Conservation (phyloP, 1,140 invertebrate genomes). For the Drosophila setifemur region DNA sequence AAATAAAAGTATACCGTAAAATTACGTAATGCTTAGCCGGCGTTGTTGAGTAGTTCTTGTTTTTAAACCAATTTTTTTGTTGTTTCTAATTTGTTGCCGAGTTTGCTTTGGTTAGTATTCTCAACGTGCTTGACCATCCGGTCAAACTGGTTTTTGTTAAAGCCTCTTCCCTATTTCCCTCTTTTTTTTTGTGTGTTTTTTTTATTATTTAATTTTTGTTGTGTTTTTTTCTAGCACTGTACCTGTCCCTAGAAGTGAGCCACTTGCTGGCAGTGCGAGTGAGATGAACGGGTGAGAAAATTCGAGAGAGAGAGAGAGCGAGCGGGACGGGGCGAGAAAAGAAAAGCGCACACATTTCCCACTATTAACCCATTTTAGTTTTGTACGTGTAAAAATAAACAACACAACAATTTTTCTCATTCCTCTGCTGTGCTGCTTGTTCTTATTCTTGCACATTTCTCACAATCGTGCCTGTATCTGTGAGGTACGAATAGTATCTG, state of each 20-base stretch:
- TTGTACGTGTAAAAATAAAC: constrained; percentile 68
- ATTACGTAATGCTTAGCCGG: constrained; percentile 30
- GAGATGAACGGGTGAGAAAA: background rate
- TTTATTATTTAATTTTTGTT: background rate
- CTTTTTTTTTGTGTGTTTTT: background rate
- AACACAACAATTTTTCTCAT: constrained; percentile 45
- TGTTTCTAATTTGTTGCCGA: background rate
- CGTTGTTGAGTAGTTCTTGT: background rate
- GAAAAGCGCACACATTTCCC: constrained; percentile 58
- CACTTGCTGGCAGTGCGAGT: background rate
- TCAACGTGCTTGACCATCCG: constrained; percentile 42
- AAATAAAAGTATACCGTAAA: constrained; percentile 2
- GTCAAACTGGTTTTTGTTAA: constrained; percentile 37
- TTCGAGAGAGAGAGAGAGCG: background rate
- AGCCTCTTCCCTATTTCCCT: background rate
- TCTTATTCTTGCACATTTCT: constrained; percentile 10
- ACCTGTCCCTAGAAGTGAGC: constrained; percentile 14
- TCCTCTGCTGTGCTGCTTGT: constrained; percentile 16
- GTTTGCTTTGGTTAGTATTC: constrained; percentile 26
- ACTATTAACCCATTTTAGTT: constrained; percentile 74
- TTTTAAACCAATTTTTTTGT: constrained; percentile 6
- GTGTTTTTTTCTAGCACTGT: constrained; percentile 33
- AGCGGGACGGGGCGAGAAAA: background rate
- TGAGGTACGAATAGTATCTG: no score
- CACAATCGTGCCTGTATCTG: background rate